phyloP scores from a whole-genome alignment of 2,113 vertebrate species.

The Phalacrocorax carbo region DNA sequence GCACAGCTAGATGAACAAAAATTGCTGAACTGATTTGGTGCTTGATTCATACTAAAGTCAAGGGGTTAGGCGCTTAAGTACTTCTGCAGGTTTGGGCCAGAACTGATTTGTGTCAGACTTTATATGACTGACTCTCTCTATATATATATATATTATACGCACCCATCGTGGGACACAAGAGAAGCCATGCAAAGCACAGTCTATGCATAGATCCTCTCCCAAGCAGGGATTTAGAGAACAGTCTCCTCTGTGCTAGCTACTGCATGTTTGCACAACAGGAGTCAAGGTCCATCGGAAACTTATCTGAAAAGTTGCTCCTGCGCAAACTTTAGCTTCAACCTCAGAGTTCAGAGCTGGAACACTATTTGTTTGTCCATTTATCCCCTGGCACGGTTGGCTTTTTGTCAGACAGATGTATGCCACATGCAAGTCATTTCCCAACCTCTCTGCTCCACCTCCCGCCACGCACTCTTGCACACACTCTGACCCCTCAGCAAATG shows the following conservation, averaged over 20 bases:
- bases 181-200: background rate
- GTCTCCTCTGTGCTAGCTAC: background rate
- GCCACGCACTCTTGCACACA: constrained; percentile 20
- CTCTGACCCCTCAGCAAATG: constrained; percentile 31
- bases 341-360: constrained; percentile 21
- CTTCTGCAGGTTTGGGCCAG: background rate
- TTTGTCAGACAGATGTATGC: constrained; percentile 59
- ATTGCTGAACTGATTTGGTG: background rate
- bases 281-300: constrained; percentile 55
- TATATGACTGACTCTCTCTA: background rate
- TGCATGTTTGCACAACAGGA: constrained; percentile 23
- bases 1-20: background rate
- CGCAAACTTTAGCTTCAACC: constrained; percentile 18
- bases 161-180: background rate
- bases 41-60: background rate
- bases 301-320: constrained; percentile 36
- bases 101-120: background rate
- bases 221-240: background rate
- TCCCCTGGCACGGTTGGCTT: constrained; percentile 50
- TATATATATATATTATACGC: background rate
- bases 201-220: background rate
- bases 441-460: constrained; percentile 48
- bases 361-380: constrained; percentile 44
- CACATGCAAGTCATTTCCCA: constrained; percentile 59
- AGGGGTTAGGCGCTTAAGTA: background rate